These are phyloP conservation scores for Phortica variegata DNA, from an alignment of 1,140 invertebrate genomes.

Conservation along the genomic window DNA sequence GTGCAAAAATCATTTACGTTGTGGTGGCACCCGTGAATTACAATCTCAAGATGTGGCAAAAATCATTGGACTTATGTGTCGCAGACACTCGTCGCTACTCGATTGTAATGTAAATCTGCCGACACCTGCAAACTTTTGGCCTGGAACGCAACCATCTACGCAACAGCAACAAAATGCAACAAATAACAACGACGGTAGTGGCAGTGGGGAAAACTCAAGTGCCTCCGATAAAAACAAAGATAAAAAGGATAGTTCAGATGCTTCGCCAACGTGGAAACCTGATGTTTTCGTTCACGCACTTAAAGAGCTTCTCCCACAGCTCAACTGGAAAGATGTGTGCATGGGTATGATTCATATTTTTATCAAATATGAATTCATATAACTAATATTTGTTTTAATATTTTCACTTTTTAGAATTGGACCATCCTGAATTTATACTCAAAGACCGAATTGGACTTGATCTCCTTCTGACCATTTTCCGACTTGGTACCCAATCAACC, in stretches of 20 bases:
- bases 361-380: constrained; percentile 2
- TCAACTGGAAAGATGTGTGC: constrained; percentile 92
- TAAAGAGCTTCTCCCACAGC: constrained; percentile 81
- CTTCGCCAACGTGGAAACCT: constrained; percentile 81
- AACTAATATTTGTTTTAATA: background rate
- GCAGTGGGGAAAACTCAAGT: constrained; percentile 30
- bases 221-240: constrained; percentile 57
- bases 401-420: constrained; percentile 57
- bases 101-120: constrained; percentile 69
- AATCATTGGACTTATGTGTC: constrained; percentile 83
- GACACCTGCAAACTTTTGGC: constrained; percentile 65
- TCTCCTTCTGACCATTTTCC: constrained; percentile 77
- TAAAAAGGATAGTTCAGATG: constrained; percentile 58
- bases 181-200: constrained; percentile 37
- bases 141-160: constrained; percentile 22
- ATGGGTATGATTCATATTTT: constrained; percentile 60
- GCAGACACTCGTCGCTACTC: constrained; percentile 71
- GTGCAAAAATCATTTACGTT: constrained; percentile 79
- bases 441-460: constrained; percentile 82
- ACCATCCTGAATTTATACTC: constrained; percentile 86
- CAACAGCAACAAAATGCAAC: constrained; percentile 22
- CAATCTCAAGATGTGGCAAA: constrained; percentile 78
- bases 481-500: constrained; percentile 74
- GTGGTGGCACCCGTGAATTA: constrained; percentile 66
- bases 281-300: constrained; percentile 89